Evolutionary conservation across 2,113 vertebrate species (phyloP).

Genomic region (Elanus axillaris): DNA sequence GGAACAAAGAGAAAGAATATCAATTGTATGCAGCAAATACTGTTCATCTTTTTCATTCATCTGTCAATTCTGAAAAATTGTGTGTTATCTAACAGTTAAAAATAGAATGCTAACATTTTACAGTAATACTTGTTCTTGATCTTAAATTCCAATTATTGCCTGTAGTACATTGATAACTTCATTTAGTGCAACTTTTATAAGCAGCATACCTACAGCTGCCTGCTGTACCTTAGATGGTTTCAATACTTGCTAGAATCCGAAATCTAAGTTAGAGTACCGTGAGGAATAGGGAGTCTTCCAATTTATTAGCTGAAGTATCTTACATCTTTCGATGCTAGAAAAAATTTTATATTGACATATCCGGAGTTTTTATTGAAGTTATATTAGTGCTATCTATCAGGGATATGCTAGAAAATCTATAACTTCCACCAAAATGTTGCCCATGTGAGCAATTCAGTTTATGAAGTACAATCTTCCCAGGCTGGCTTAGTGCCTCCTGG

Average conservation of each 20-base stretch:
- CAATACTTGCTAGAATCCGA: slow-evolving; percentile 70
- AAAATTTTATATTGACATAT: slow-evolving; percentile 89
- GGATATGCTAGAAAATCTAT: slow-evolving; percentile 96
- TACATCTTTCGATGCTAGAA: slow-evolving; percentile 70
- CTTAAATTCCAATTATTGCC: not conserved
- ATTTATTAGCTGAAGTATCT: slow-evolving; percentile 81
- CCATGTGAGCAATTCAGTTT: slow-evolving; percentile 89
- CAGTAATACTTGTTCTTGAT: not conserved
- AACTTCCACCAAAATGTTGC: slow-evolving; percentile 90
- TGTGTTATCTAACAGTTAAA: not conserved
- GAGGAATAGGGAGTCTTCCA: slow-evolving; percentile 71
- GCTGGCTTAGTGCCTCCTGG: slow-evolving; percentile 75
- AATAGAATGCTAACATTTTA: not conserved
- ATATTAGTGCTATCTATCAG: slow-evolving; percentile 99
- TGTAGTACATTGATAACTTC: not conserved
- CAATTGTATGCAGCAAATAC: not conserved
- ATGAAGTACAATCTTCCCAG: slow-evolving; percentile 91
- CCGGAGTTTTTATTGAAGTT: slow-evolving; percentile 95
- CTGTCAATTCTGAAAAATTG: not conserved
- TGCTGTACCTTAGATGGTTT: slow-evolving; percentile 62
- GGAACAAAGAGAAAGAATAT: not conserved
- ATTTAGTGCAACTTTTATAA: slow-evolving; percentile 17
- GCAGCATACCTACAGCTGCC: slow-evolving; percentile 3
- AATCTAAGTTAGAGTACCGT: slow-evolving; percentile 72
- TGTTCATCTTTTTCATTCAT: not conserved